Base-by-base conservation (phyloP, 1,140 invertebrate species). In the Bradynema listronoti region DNA sequence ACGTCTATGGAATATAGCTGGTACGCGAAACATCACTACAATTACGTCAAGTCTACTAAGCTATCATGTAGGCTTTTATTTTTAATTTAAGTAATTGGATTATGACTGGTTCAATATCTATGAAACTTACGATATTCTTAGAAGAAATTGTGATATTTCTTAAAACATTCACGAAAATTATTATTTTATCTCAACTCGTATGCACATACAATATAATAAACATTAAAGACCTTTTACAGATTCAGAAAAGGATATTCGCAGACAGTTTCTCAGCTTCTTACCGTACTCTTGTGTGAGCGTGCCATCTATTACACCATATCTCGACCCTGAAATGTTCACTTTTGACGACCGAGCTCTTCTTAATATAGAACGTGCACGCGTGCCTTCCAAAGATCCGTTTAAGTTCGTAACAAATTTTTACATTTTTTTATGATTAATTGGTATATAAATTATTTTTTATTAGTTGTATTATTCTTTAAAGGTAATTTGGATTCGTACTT, bases 1-100 rank as follows among this genome's bases (percentile, higher is more conserved):
- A 67, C 36, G 3, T 65, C 65, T n/a, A 62, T 71, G 66, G 66
- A 67, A 19, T 55, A 67, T 36, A 70, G 65, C 42, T 34, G 52
- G 7, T 24, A 22, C 11, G 30, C 14, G 22, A 47, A 47, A 25
- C 32, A 58, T 54, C 61, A 71, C 6, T 52, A 67, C 46, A 33
- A 72, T 5, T 27, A 24, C 43, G 19, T 51, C 16, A 33, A 55
- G 16, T 63, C 34, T 4, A 45, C 27, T 4, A 14, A 27, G 41
- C 24, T 16, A 32, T 59, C 32, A 60, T 16, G 36, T 59, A 36
- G 16, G 56, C 24, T 45, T 52, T 52, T 39, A n/a, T n/a, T n/a
- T n/a, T n/a, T n/a, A n/a, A n/a, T n/a, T n/a, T n/a, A n/a, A n/a
- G n/a, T n/a, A n/a, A n/a, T n/a, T n/a, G n/a, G n/a, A n/a, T n/a